A percentile compares a stretch with the other conserved stretches of the same genome.
Conservation (phyloP, 2,797 vertebrate species). For the Borostomias antarcticus region DNA sequence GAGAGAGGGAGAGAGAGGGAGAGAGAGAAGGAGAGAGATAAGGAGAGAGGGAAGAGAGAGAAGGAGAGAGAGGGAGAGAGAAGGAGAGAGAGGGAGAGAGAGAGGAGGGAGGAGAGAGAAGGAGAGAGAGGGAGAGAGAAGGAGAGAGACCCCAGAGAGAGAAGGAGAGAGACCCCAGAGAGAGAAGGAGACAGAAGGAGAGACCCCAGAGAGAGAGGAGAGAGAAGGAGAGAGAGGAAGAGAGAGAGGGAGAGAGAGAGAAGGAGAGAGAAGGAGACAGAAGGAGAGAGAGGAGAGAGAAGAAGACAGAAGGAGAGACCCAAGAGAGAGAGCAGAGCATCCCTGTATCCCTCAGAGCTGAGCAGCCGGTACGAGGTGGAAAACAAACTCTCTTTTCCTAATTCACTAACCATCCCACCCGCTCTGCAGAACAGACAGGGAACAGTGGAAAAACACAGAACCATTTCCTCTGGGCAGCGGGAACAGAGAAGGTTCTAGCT, state of each 20-base stretch:
- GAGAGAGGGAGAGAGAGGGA: slow-evolving; percentile 36
- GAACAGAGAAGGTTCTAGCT: slow-evolving; percentile 51
- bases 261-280: slow-evolving; percentile 42
- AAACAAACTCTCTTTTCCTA: slow-evolving; percentile 63
- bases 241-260: slow-evolving; percentile 42
- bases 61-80: slow-evolving; percentile 50
- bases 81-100: slow-evolving; percentile 32
- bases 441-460: slow-evolving; percentile 61
- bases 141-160: slow-evolving; percentile 41
- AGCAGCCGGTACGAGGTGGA: slow-evolving; percentile 72
- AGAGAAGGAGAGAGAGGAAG: slow-evolving; percentile 31
- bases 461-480: slow-evolving; percentile 47
- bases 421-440: slow-evolving; percentile 46
- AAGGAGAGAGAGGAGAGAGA: slow-evolving; percentile 66
- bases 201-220: too few species aligned
- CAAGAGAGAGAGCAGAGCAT: slow-evolving; percentile 66
- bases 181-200: too few species aligned
- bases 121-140: slow-evolving; percentile 39
- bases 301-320: slow-evolving; percentile 53
- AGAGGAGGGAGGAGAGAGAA: slow-evolving; percentile 28
- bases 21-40: slow-evolving; percentile 56
- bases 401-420: slow-evolving; percentile 66
- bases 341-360: slow-evolving; percentile 56
- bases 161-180: slow-evolving; percentile 61
- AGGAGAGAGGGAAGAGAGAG: slow-evolving; percentile 57